A percentile compares a stretch with the other conserved stretches of the same genome.
phyloP scores from a whole-genome alignment of 2,797 vertebrate genomes.

The Thaleichthys pacificus region DNA sequence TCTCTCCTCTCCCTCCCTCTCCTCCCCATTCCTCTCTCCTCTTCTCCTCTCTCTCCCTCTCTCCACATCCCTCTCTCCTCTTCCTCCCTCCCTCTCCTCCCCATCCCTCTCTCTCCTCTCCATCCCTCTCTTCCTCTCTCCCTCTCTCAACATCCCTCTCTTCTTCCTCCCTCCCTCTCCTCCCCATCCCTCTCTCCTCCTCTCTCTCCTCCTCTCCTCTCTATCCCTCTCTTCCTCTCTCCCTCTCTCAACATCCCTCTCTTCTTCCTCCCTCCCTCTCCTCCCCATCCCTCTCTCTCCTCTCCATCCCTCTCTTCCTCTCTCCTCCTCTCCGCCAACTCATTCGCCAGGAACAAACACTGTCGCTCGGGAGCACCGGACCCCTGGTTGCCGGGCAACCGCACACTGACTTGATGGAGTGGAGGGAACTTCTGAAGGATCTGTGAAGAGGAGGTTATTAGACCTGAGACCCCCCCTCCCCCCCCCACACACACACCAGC shows the following conservation, averaged over 20 bases:
- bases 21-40: slow-evolving; percentile 61
- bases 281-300: slow-evolving; percentile 42
- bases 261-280: slow-evolving; percentile 61
- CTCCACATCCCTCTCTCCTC: slow-evolving; percentile 43
- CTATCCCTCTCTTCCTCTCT: slow-evolving; percentile 33
- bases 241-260: slow-evolving; percentile 40
- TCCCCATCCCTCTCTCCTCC: slow-evolving; percentile 10
- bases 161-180: too few relatives aligned
- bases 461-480: slow-evolving; percentile 54
- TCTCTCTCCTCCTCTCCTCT: too few relatives aligned
- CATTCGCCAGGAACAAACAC: slow-evolving; percentile 78
- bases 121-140: not conserved
- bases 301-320: slow-evolving; percentile 61
- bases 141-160: not conserved
- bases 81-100: slow-evolving; percentile 36
- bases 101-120: slow-evolving; percentile 71
- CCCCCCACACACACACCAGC: not conserved
- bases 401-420: slow-evolving; percentile 77
- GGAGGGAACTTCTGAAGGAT: slow-evolving; percentile 76
- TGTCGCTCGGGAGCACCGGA: slow-evolving; percentile 76
- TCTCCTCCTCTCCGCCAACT: slow-evolving; percentile 64
- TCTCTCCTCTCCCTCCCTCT: slow-evolving; percentile 12
- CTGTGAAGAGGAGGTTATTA: slow-evolving; percentile 75
- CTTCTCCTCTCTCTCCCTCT: slow-evolving; percentile 43
- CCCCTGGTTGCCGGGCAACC: slow-evolving; percentile 80